Evolutionary conservation across 2,888 invertebrate species (phyloP), one percentile per base, ranked within the genome.

Genomic region (Lucinisca nassula): DNA sequence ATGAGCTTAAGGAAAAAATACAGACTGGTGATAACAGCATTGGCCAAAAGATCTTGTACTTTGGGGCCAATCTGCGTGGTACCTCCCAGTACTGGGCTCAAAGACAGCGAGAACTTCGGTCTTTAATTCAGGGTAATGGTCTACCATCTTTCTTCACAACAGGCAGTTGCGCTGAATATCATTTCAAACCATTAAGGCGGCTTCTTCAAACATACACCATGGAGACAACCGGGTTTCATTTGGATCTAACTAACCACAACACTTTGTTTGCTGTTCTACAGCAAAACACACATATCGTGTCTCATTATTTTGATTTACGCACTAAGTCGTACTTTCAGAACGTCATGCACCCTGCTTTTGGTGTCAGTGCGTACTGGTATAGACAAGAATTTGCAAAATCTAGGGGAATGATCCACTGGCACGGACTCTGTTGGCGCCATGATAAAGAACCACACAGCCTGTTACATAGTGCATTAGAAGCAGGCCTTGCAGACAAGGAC

Each of bases 301-400:
- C 85, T 21, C 78, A 92, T 0, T 92, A 91, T 61, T 91, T 92
- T 90, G 91, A 92, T 72, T 35, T 85, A 14, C 27, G 91, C 40
- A 92, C 91, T 55, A n/a, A 79, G 24, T 85, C 81, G 17, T 92
- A 92, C 58, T 91, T 92, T 77, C 27, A 79, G 24, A 51, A 88
- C 2, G 92, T 92, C 17, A 92, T 92, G 90, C 67, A 49, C 12
- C 90, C 90, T 58, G 86, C 89, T 3, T 92, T 92, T 90, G 85
- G 84, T 21, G 91, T 92, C 27, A 76, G 88, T 45, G 51, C 88
- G 3, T 92, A 74, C 40, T 93, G 93, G 93, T 92, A 90, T 67
- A n/a, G 92, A 27, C 85, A 90, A 79, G 89, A 91, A 78, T 91
- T 92, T 85, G 91, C 90, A 0, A 90, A 92, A 72, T 91, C 92